Evolutionary conservation across 2,797 vertebrate genomes (phyloP), one percentile per base, ranked within the genome.

Genomic region (Schizopygopsis pylzovi): DNA sequence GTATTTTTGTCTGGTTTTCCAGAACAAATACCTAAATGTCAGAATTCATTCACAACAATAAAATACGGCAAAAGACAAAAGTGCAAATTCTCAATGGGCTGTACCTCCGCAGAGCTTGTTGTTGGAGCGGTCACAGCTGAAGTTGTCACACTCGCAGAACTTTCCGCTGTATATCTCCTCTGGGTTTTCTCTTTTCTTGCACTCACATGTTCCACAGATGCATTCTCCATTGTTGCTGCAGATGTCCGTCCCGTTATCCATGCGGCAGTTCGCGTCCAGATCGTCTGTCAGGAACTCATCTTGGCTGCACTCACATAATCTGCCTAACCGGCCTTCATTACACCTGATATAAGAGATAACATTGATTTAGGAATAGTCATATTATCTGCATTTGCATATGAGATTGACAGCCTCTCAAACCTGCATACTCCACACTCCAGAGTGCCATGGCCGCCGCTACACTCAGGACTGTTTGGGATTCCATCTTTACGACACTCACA

Each of bases 361-460:
- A 12, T 16, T 2, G 0, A 76, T 47, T 63, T 10, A 56, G 52
- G 79, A 33, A 8, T 20, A n/a, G 2, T 37, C 67, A 67, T 45
- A 18, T 59, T 41, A 28, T 22, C 4, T 54, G n/a, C 41, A 61
- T 73, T 70, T 15, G 16, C 72, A 49, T 37, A 28, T 28, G 25
- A 63, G 68, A 77, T 6, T 65, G 20, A 41, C 3, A 52, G 15
- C 25, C 43, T 39, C 41, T 78, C 93, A 89, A 90, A 99, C 98
- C 98, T 98, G 96, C 98, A 99, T 1, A 97, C 96, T 25, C 98
- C 98, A 85, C 98, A 99, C 90, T 99, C 97, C n/a, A 98, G 97
- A 0, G 97, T 97, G 4, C 98, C 98, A 0, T 97, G 95, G 67
- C 98, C 97, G 0, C 89, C 76, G 0, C 95, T 90, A 84, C 98